A percentile compares a stretch with the other conserved stretches of the same genome.
phyloP scores from a whole-genome alignment of 2,888 invertebrate species.

The Perithous albicinctus region DNA sequence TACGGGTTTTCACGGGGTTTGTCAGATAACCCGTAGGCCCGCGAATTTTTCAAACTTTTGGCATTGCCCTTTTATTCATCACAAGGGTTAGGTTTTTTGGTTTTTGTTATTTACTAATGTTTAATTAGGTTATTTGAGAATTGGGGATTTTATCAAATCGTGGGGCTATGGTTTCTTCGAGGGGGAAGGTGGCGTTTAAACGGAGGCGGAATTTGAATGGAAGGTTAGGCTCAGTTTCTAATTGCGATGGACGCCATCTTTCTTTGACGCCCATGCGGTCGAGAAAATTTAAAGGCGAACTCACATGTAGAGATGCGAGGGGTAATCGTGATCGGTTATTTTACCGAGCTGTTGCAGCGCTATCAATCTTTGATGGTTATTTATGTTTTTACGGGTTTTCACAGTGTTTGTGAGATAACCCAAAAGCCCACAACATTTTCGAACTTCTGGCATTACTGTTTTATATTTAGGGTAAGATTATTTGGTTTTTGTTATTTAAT shows the following conservation, averaged over 20 bases:
- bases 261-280: neutral
- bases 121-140: neutral
- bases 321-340: no score
- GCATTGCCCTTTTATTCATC: neutral
- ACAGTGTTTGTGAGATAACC: neutral
- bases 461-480: neutral
- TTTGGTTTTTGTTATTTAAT: neutral
- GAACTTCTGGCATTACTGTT: neutral
- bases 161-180: neutral
- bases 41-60: neutral
- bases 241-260: neutral
- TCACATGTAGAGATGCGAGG: neutral
- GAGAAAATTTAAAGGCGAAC: neutral
- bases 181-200: neutral
- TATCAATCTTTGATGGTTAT: no score
- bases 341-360: conserved; percentile 15
- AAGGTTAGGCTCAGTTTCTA: neutral
- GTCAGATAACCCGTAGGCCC: neutral
- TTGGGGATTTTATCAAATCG: neutral
- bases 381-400: neutral
- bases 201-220: neutral
- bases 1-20: neutral
- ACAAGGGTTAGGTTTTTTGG: neutral
- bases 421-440: neutral
- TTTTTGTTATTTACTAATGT: neutral